Conservation (phyloP, 30 jellyfish, hydroid and myxozoan species). For the Rhopilema esculentum region DNA sequence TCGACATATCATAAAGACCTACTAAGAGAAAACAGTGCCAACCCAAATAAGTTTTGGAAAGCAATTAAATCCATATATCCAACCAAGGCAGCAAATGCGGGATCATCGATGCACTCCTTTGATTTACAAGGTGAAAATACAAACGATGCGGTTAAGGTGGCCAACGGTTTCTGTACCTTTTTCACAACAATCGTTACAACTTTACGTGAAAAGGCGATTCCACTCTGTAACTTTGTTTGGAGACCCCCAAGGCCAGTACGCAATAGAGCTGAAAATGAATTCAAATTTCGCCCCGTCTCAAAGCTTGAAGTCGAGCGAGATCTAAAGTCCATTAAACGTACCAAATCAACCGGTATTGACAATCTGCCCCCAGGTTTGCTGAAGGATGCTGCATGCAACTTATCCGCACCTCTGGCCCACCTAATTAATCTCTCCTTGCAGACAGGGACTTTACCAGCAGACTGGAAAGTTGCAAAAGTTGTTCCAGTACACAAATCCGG, state of each 20-base stretch:
- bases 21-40: no score
- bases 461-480: no score
- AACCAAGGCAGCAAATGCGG: constrained; percentile 24
- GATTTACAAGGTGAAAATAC: constrained; percentile 26
- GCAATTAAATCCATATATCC: constrained; percentile 27
- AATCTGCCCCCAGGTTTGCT: constrained; percentile 64
- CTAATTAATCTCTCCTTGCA: no score
- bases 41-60: no score
- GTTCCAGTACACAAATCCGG: no score
- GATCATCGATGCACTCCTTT: constrained; percentile 40
- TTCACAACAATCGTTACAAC: constrained; percentile 32
- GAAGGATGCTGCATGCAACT: constrained; percentile 61
- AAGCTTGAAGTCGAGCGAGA: constrained; percentile 22
- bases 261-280: constrained; percentile 21
- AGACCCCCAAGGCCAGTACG: constrained; percentile 30
- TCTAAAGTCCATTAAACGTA: constrained; percentile 34
- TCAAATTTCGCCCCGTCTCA: constrained; percentile 44
- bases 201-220: constrained; percentile 51
- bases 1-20: no score
- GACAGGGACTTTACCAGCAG: no score
- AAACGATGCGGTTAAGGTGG: no score
- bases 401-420: no score
- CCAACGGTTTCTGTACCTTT: not conserved
- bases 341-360: constrained; percentile 56
- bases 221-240: constrained; percentile 46